Base-by-base conservation (phyloP, 2,888 invertebrate species). In the Euclidia mi region DNA sequence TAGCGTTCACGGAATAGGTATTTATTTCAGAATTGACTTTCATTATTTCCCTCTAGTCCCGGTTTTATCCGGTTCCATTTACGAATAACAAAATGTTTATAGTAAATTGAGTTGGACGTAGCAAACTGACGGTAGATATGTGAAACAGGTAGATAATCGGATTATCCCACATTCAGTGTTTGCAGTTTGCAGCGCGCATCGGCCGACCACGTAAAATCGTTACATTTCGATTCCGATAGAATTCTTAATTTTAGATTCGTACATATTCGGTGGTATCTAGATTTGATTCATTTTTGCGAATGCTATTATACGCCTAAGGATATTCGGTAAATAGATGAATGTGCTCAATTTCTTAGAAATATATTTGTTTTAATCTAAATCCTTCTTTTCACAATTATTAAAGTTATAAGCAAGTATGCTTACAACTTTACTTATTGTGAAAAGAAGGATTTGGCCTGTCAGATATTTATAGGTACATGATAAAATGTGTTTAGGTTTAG, bases 131-230 rank as follows among this genome's bases (percentile, higher is more conserved):
- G 56, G 42, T 56, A 65, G 64, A 64, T 71, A 69, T 68, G 68
- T 74, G 78, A 77, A 76, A 73, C 74, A 75, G 71, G 76, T 71
- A 69, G 65, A 70, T 80, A 81, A 84, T 76, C 73, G 69, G 76
- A 78, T 81, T 81, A 82, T 70, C 41, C 47, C 65, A 56, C 71
- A 74, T 75, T 55, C 69, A 44, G 58, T 77, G 74, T 81, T 78
- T 77, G 79, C 71, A 68, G 65, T 55, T 38, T 53, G 52, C 41
- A 14, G 59, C 52, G 59, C 46, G 55, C 71, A 56, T 53, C 50
- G 57, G 31, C 28, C 31, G 46, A 43, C 42, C 75, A 71, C 72
- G 75, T 71, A 76, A 81, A 81, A 76, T 77, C 71, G 76, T 81
- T 82, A 76, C 78, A 63, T 71, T 79, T 76, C 79, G 71, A 83